Evolutionary conservation across 53 echinoderm and acorn worm genomes (phyloP), one percentile per base, ranked within the genome.

Genomic region (Paelopatides confundens): DNA sequence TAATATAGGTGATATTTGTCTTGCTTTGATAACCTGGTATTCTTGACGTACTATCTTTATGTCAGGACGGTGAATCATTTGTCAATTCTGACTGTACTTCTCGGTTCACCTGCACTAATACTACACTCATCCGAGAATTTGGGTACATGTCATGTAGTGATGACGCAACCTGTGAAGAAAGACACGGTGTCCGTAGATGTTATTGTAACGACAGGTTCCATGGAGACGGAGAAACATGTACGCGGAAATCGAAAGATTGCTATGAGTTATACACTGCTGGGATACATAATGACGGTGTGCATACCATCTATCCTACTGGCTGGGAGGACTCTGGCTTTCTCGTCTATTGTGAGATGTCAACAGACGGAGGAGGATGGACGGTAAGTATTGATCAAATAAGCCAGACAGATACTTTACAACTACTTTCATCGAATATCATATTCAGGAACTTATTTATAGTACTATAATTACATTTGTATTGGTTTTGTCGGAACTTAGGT

Each of bases 291-390:
- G 58, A 58, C 58, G 58, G 58, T 15, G 58, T 58, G 15, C 21
- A 58, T 23, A 58, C 58, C 26, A 58, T 58, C 24, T 58, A 21
- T 58, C 58, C 58, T 58, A n/a, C 58, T 58, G 58, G 58, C n/a
- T 58, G 58, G 58, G 58, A 58, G 58, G 58, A 58, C 8, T 68
- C 69, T 17, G 36, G 69, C 17, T 68, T 68, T 30, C 69, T 3
- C 7, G 69, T 68, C 13, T 68, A 68, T 18, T 68, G 69, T 68
- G 69, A 68, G 34, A 68, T 68, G 69, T 68, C 69, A 27, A 68
- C 69, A 3, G 69, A 68, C 17, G 69, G 68, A 68, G 68, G 68
- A 34, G 68, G 68, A 15, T 68, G 68, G 68, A 68, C 68, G 36
- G 68, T 68, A 30, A 68, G 68, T 68, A 7, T 43, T 43, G n/a